phyloP scores from a whole-genome alignment of 2,113 vertebrate genomes.

The Hypomesus transpacificus region DNA sequence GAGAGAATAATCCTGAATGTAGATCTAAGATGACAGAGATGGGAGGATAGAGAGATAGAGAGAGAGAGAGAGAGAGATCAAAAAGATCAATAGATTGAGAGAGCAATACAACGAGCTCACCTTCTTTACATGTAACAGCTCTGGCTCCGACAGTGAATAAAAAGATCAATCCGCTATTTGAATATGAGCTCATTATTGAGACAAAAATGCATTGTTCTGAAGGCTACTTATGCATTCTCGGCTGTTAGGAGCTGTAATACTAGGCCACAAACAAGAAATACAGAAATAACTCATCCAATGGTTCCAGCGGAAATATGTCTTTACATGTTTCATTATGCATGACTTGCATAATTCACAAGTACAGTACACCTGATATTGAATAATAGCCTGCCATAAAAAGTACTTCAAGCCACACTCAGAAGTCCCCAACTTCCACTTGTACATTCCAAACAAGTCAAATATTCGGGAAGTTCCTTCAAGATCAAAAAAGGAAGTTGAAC shows the following conservation, averaged over 20 bases:
- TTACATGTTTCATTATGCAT: neutral
- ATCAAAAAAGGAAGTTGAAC: too few species aligned
- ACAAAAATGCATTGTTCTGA: too few species aligned
- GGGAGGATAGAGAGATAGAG: neutral
- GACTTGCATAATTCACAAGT: neutral
- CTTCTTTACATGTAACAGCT: neutral
- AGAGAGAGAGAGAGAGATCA: slow-evolving; percentile 30
- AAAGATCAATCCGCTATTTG: too few species aligned
- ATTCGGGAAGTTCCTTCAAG: too few species aligned
- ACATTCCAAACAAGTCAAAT: too few species aligned
- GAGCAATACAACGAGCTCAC: slow-evolving; percentile 4
- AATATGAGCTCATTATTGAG: too few species aligned
- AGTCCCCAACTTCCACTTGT: neutral
- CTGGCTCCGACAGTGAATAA: too few species aligned
- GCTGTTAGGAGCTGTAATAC: too few species aligned
- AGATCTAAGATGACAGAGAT: slow-evolving; percentile 17
- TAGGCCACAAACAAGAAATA: too few species aligned
- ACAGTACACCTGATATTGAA: neutral
- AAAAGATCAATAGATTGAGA: slow-evolving; percentile 41
- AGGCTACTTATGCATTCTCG: too few species aligned
- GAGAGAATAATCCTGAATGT: slow-evolving; percentile 14
- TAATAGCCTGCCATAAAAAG: neutral
- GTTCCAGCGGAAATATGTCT: too few species aligned
- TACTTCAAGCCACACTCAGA: neutral
- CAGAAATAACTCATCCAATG: too few species aligned